Conservation (phyloP, 2,888 invertebrate species). For the Phengaris alcon region DNA sequence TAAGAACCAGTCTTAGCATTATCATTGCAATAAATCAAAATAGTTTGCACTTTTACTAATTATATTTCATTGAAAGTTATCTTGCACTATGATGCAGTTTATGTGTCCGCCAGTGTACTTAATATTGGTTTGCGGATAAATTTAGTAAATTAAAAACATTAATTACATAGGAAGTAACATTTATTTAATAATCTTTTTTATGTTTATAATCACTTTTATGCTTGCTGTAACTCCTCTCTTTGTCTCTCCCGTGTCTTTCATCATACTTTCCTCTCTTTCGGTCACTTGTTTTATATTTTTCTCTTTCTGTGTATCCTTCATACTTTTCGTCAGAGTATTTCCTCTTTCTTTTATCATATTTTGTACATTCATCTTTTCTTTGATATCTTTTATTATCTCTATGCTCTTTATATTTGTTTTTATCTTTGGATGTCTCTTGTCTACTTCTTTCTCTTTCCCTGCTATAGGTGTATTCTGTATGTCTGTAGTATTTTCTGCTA, state of each 20-base stretch:
- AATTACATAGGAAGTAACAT: background rate
- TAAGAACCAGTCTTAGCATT: too few species aligned
- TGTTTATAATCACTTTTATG: background rate
- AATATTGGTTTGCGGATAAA: too few species aligned
- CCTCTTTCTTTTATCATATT: constrained; percentile 1
- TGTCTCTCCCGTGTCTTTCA: constrained; percentile 19
- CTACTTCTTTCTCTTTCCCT: background rate
- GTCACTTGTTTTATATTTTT: constrained; percentile 29
- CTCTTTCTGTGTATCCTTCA: constrained; percentile 28
- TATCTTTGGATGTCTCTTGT: background rate
- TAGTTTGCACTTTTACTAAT: too few species aligned
- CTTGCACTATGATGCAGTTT: too few species aligned
- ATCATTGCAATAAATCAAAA: too few species aligned
- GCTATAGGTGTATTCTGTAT: background rate
- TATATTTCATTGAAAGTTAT: too few species aligned
- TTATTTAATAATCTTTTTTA: constrained; percentile 2
- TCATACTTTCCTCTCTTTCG: constrained; percentile 26
- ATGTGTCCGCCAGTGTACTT: too few species aligned
- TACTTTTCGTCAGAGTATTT: background rate
- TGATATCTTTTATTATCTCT: background rate
- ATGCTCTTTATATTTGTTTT: background rate
- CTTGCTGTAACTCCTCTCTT: background rate
- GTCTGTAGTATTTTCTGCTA: background rate
- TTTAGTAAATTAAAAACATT: too few species aligned
- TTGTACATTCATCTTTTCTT: background rate